These are phyloP conservation scores for Rhogogaster chlorosoma DNA, from an alignment of 2,888 invertebrate genomes.

Conservation along the genomic window DNA sequence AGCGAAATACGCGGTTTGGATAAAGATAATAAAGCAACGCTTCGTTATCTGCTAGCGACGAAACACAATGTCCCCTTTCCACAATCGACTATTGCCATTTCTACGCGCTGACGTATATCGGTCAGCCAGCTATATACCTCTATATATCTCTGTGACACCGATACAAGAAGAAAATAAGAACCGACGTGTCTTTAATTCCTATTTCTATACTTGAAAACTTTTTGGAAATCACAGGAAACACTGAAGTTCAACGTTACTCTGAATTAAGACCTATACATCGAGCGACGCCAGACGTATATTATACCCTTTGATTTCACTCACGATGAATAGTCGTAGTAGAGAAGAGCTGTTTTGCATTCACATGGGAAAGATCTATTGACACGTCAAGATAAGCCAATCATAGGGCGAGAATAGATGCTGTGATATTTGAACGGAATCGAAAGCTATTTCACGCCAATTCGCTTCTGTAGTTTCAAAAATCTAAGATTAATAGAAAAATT, in stretches of 20 bases:
- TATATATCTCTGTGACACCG: background rate
- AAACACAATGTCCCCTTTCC: slow-evolving; percentile 1
- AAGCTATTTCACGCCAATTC: slow-evolving; percentile 18
- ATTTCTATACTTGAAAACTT: background rate
- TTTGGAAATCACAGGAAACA: no score
- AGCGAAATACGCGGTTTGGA: background rate
- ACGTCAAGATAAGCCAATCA: slow-evolving; percentile 45
- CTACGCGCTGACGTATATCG: background rate
- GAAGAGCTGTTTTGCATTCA: background rate
- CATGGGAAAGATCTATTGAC: slow-evolving; percentile 37
- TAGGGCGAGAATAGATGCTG: background rate
- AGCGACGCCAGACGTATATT: background rate
- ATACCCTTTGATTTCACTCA: background rate
- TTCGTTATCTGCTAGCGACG: slow-evolving; percentile 7
- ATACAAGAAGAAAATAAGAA: background rate
- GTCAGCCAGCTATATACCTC: background rate
- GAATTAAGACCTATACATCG: background rate
- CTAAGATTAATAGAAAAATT: background rate
- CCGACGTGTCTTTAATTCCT: background rate
- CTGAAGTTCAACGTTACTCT: background rate
- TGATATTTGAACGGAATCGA: background rate
- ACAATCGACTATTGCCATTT: background rate
- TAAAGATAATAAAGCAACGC: slow-evolving; percentile 18
- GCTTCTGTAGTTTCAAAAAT: background rate
- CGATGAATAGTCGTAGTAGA: background rate